These are phyloP conservation scores for Vanessa cardui DNA, from an alignment of 2,888 invertebrate species.

Conservation along the genomic window DNA sequence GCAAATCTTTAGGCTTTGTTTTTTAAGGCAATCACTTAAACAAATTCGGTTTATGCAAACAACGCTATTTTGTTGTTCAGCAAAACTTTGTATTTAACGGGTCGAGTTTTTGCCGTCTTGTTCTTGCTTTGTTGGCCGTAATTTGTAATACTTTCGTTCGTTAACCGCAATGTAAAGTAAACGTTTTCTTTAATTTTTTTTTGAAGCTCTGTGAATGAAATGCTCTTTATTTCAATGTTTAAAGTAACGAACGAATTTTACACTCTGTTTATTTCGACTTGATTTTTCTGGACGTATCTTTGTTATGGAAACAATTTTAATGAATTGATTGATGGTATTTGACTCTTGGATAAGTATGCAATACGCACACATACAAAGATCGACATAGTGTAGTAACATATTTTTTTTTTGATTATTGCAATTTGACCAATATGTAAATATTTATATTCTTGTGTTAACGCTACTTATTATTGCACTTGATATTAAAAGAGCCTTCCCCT, in stretches of 20 bases:
- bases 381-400: neutral
- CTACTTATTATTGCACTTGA: no score
- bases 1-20: slow-evolving; percentile 30
- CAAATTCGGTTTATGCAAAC: slow-evolving; percentile 29
- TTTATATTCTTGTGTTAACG: no score
- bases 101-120: slow-evolving; percentile 17
- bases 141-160: slow-evolving; percentile 10
- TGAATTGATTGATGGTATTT: no score
- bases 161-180: slow-evolving; percentile 9
- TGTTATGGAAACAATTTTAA: neutral
- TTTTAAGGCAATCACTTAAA: slow-evolving; percentile 34
- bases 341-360: no score
- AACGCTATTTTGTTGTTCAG: slow-evolving; percentile 23
- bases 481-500: no score
- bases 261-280: neutral
- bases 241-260: neutral
- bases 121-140: slow-evolving; percentile 14
- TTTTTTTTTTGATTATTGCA: neutral
- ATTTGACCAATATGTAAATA: no score
- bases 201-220: slow-evolving; percentile 1
- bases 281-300: neutral
- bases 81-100: slow-evolving; percentile 17
- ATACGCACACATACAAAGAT: no score
- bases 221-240: slow-evolving; percentile 8
- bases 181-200: slow-evolving; percentile 13